These are phyloP conservation scores for Holcopasites calliopsidis DNA, from an alignment of 1,140 invertebrate species.

Conservation along the genomic window DNA sequence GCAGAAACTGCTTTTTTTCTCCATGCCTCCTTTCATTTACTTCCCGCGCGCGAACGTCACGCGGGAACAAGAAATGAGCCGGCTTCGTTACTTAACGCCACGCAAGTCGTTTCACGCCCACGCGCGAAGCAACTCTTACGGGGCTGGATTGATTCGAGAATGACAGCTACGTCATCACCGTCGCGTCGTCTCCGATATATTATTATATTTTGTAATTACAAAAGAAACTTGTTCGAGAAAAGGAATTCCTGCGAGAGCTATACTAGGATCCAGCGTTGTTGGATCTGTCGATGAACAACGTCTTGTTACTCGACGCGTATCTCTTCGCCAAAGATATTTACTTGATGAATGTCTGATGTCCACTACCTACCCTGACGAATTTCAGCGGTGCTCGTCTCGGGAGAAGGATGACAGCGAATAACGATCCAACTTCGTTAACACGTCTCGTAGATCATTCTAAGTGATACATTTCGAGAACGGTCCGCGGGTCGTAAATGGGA, in stretches of 20 bases:
- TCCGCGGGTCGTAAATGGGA: neutral
- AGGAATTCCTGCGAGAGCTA: neutral
- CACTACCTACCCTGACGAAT: neutral
- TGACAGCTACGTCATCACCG: slow-evolving; percentile 38
- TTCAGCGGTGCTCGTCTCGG: neutral
- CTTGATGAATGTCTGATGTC: neutral
- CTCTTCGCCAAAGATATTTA: neutral
- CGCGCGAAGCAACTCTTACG: slow-evolving; percentile 43
- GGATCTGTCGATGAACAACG: neutral
- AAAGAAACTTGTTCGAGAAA: neutral
- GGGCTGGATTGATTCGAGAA: slow-evolving; percentile 55
- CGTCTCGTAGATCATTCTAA: slow-evolving; percentile 4
- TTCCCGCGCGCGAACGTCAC: slow-evolving; percentile 53
- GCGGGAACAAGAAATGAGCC: slow-evolving; percentile 62
- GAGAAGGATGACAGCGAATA: slow-evolving; percentile 13
- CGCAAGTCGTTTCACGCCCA: slow-evolving; percentile 58
- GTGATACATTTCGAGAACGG: neutral
- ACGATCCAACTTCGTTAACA: slow-evolving; percentile 24
- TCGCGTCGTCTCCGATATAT: neutral
- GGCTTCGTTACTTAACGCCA: slow-evolving; percentile 59
- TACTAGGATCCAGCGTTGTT: neutral
- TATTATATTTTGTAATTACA: too few relatives aligned
- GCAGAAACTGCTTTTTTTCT: slow-evolving; percentile 46
- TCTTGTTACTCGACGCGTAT: neutral
- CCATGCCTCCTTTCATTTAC: slow-evolving; percentile 57